phyloP scores from a whole-genome alignment of 1,140 invertebrate species.

The Eueides isabella region DNA sequence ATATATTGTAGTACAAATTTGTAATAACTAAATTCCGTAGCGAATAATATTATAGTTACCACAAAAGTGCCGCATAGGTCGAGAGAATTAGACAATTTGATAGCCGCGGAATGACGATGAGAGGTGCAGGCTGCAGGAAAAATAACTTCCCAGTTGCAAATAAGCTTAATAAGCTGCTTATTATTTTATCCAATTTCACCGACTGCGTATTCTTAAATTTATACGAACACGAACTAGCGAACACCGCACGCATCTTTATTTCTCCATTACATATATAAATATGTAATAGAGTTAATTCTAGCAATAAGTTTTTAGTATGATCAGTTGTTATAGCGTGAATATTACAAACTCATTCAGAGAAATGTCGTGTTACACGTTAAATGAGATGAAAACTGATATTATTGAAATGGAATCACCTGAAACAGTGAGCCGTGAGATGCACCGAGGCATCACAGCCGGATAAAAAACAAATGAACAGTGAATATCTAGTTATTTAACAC shows the following conservation, averaged over 20 bases:
- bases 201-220: conserved; percentile 59
- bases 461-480: conserved; percentile 33
- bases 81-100: conserved; percentile 7
- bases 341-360: background rate
- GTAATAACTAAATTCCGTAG: background rate
- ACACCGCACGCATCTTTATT: too few relatives aligned
- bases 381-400: conserved; percentile 16
- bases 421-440: conserved; percentile 11
- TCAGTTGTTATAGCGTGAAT: background rate
- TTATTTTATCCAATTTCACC: conserved; percentile 63
- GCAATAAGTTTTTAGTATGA: background rate
- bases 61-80: background rate
- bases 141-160: conserved; percentile 38
- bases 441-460: conserved; percentile 20
- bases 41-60: background rate
- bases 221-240: conserved; percentile 43
- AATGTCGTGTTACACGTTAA: background rate
- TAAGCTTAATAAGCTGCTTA: conserved; percentile 46
- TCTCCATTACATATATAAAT: background rate
- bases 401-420: conserved; percentile 18
- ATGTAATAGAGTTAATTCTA: background rate
- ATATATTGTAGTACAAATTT: background rate
- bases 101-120: conserved; percentile 25
- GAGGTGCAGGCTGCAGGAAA: conserved; percentile 11
- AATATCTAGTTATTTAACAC: conserved; percentile 37